Evolutionary conservation across 2,113 vertebrate genomes (phyloP).

Genomic region (Xyliphius kryptos): DNA sequence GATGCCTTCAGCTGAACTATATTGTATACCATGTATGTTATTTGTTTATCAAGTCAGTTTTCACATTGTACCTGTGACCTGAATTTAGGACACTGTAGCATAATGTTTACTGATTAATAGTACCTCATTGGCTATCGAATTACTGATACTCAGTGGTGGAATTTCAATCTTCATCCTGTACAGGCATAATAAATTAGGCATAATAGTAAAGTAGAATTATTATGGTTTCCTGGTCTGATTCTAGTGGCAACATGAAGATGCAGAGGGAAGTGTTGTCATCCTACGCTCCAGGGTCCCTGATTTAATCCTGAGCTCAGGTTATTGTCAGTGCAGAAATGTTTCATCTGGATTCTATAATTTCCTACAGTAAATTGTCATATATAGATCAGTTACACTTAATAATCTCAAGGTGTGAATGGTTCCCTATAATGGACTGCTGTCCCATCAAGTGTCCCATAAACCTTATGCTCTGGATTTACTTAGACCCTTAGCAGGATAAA

Average conservation of each 20-base stretch:
- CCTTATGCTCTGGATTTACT: neutral
- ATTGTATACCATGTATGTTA: slow-evolving; percentile 13
- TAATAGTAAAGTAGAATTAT: neutral
- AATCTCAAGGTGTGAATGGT: neutral
- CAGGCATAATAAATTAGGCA: neutral
- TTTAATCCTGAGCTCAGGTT: no score
- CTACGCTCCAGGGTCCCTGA: neutral
- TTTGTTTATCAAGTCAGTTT: neutral
- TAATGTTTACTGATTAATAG: neutral
- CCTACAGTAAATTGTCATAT: neutral
- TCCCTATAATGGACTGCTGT: neutral
- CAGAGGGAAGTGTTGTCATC: neutral
- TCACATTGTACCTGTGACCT: neutral
- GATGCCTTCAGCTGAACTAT: slow-evolving; percentile 18
- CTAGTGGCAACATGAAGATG: neutral
- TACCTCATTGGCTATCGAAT: neutral
- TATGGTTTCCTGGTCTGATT: neutral
- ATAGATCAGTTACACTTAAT: neutral
- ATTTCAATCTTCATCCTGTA: neutral
- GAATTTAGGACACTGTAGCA: neutral
- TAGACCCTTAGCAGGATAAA: neutral
- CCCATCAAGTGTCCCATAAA: neutral
- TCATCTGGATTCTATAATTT: neutral
- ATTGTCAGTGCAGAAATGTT: neutral
- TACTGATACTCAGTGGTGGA: neutral